Evolutionary conservation across 92 coral and sea anemone species (phyloP).

Genomic region (Pocillopora grandis): DNA sequence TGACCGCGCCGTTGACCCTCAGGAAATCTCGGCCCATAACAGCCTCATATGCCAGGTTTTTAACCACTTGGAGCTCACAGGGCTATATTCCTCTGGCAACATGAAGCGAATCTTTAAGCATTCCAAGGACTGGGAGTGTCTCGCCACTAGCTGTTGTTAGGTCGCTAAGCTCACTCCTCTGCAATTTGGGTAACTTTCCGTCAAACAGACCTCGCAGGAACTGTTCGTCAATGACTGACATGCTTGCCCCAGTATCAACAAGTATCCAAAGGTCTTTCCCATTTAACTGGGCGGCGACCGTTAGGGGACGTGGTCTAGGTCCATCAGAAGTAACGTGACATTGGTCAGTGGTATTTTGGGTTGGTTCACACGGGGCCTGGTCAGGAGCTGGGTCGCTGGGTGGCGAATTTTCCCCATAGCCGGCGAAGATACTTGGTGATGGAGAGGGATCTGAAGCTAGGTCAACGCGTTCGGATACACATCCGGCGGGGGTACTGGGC

Average conservation of each 20-base stretch:
- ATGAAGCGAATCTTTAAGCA: not conserved
- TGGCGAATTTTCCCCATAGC: too few relatives aligned
- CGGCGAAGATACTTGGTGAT: not conserved
- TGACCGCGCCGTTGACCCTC: not conserved
- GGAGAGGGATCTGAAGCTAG: not conserved
- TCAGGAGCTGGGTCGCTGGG: not conserved
- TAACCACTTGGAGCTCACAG: conserved; percentile 7
- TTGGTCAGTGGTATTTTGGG: too few relatives aligned
- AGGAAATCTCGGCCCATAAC: not conserved
- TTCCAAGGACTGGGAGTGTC: conserved; percentile 12
- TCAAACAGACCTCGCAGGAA: not conserved
- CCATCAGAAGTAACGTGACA: not conserved
- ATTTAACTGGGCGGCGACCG: not conserved
- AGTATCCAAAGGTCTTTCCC: not conserved
- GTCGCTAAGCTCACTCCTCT: not conserved
- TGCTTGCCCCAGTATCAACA: not conserved
- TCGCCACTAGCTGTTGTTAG: not conserved
- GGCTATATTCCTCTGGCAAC: not conserved
- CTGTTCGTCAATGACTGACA: not conserved
- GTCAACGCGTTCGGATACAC: too few relatives aligned
- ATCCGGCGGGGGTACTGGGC: too few relatives aligned
- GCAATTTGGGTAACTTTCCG: not conserved
- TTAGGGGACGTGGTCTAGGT: not conserved
- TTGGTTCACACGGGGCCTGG: too few relatives aligned
- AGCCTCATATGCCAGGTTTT: not conserved